Base-by-base conservation (phyloP, 2,888 invertebrate genomes). In the Dugesia japonica region DNA sequence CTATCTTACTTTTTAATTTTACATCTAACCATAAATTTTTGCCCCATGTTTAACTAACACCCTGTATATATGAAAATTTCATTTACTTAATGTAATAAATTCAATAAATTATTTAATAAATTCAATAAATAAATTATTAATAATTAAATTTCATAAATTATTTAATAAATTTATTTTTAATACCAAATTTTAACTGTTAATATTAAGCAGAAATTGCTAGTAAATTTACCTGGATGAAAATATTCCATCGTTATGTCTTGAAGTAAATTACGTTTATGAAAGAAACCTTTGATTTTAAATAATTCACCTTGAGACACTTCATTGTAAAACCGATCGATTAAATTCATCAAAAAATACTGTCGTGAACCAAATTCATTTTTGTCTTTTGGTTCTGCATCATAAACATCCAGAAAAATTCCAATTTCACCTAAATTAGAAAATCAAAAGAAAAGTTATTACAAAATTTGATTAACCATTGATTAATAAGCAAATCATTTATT, bases 171-270 rank as follows among this genome's bases (percentile, higher is more conserved):
- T n/a, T n/a, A n/a, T n/a, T n/a, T n/a, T n/a, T n/a, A n/a, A n/a
- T n/a, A n/a, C n/a, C n/a, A n/a, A n/a, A n/a, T n/a, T n/a, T n/a
- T n/a, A n/a, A n/a, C n/a, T n/a, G n/a, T n/a, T n/a, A n/a, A n/a
- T n/a, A n/a, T n/a, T n/a, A n/a, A n/a, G n/a, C n/a, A n/a, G n/a
- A n/a, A n/a, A n/a, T n/a, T n/a, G n/a, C n/a, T n/a, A n/a, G n/a
- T n/a, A n/a, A n/a, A n/a, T n/a, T n/a, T 56, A 56, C 56, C 56
- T 23, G 56, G 56, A 56, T 20, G 56, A 13, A 73, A 73, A 42
- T 27, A 73, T 28, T 73, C 73, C 0, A 73, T 73, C 1, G 73
- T 73, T 20, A 42, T 73, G 27, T 73, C 73, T 27, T 73, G 20
- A 26, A 73, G 17, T 1, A 42, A 38, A 28, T 73, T 73, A 17